phyloP scores from a whole-genome alignment of 1,140 invertebrate genomes.

The Drosophila lowei region DNA sequence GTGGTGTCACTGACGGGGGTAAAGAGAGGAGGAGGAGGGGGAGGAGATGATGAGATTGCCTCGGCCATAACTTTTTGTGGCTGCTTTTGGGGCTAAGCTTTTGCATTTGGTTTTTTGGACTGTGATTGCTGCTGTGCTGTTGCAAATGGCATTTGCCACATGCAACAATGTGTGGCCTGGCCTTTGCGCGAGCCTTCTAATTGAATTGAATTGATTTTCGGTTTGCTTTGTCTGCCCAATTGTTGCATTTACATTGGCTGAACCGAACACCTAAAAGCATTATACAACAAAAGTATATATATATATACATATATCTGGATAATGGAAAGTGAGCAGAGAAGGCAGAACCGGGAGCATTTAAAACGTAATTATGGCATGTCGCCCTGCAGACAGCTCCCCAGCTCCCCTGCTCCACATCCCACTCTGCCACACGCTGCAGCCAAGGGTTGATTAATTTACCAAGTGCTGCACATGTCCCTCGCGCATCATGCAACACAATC shows the following conservation, averaged over 20 bases:
- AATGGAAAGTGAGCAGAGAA: slow-evolving; percentile 5
- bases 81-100: slow-evolving; percentile 51
- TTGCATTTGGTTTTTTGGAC: slow-evolving; percentile 44
- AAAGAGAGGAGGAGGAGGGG: no score
- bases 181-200: slow-evolving; percentile 45
- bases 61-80: slow-evolving; percentile 50
- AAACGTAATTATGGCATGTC: slow-evolving; percentile 67
- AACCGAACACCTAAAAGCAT: slow-evolving; percentile 19
- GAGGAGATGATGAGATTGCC: neutral
- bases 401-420: neutral
- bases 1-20: no score
- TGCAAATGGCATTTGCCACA: slow-evolving; percentile 54
- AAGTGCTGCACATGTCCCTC: slow-evolving; percentile 46
- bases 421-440: neutral
- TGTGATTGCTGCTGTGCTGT: slow-evolving; percentile 28
- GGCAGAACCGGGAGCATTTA: slow-evolving; percentile 44
- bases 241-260: slow-evolving; percentile 29
- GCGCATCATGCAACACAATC: slow-evolving; percentile 40
- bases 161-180: slow-evolving; percentile 44
- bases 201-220: slow-evolving; percentile 73
- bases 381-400: slow-evolving; percentile 17
- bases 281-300: slow-evolving; percentile 30
- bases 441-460: slow-evolving; percentile 68
- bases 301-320: neutral
- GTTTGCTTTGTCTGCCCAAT: slow-evolving; percentile 48